phyloP scores from a whole-genome alignment of 1,140 invertebrate genomes.

The Chrysoperla carnea region DNA sequence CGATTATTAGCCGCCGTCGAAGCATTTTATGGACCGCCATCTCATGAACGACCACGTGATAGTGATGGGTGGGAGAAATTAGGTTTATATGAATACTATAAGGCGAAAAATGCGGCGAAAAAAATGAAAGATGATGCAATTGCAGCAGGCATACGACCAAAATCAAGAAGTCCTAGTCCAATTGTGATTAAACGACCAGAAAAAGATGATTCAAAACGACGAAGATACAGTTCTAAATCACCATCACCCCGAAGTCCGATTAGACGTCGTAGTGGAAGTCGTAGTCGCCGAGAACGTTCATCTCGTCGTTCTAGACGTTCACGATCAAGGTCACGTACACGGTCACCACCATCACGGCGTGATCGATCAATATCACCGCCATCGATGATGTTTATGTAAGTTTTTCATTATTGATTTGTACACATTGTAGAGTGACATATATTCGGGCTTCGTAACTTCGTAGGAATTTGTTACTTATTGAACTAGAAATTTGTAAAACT shows the following conservation, averaged over 20 bases:
- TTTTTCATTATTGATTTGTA: slow-evolving; percentile 35
- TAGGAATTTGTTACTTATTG: slow-evolving; percentile 3
- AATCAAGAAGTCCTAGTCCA: slow-evolving; percentile 55
- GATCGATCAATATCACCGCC: neutral
- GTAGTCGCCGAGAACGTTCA: slow-evolving; percentile 17
- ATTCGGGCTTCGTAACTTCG: slow-evolving; percentile 18
- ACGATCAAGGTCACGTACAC: slow-evolving; percentile 21
- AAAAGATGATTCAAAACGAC: slow-evolving; percentile 53
- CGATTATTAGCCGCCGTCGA: slow-evolving; percentile 81
- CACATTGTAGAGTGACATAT: slow-evolving; percentile 67
- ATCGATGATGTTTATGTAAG: neutral
- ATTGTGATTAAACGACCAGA: slow-evolving; percentile 35
- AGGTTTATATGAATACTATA: slow-evolving; percentile 93
- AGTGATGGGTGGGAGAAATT: slow-evolving; percentile 97
- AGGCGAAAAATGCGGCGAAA: slow-evolving; percentile 79
- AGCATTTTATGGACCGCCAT: slow-evolving; percentile 84
- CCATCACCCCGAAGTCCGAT: slow-evolving; percentile 12
- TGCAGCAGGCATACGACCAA: slow-evolving; percentile 41
- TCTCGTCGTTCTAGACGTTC: slow-evolving; percentile 10
- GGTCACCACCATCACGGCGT: slow-evolving; percentile 12
- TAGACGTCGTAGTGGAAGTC: slow-evolving; percentile 5
- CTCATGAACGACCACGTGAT: slow-evolving; percentile 84
- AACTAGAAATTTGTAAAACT: no score
- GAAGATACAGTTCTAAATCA: slow-evolving; percentile 48
- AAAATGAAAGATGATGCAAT: slow-evolving; percentile 81